These are phyloP conservation scores for Papilio machaon DNA, from an alignment of 1,140 invertebrate genomes.

Conservation along the genomic window DNA sequence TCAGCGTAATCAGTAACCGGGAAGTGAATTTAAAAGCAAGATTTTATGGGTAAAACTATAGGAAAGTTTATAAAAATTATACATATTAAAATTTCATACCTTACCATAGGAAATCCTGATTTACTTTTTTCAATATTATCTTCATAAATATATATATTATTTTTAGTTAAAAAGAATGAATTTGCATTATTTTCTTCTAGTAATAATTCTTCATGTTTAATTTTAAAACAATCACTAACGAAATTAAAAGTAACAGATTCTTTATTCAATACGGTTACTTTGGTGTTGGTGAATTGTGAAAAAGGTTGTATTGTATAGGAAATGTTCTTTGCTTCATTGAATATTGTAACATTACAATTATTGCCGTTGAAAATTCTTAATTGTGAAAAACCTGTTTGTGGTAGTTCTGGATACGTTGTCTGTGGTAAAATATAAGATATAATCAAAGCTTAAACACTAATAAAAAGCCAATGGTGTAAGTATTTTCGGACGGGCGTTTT, in stretches of 20 bases:
- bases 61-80: neutral
- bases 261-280: conserved; percentile 48
- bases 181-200: conserved; percentile 61
- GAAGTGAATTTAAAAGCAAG: too few species aligned
- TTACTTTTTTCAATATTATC: conserved; percentile 73
- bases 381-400: conserved; percentile 83
- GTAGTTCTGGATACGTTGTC: conserved; percentile 86
- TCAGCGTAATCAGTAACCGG: too few species aligned
- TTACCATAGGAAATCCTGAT: conserved; percentile 67
- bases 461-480: too few species aligned
- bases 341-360: conserved; percentile 60
- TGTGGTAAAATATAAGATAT: conserved; percentile 65
- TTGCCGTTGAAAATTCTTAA: conserved; percentile 88
- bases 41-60: too few species aligned
- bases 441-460: too few species aligned
- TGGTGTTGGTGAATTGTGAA: conserved; percentile 55
- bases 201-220: conserved; percentile 49
- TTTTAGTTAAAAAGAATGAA: conserved; percentile 58
- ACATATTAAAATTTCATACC: conserved; percentile 51
- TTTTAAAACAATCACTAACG: conserved; percentile 55
- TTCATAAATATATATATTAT: conserved; percentile 52
- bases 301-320: conserved; percentile 59
- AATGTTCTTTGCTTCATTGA: conserved; percentile 53
- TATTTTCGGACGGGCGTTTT: too few species aligned
- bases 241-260: conserved; percentile 53